Conservation (phyloP, 1,140 invertebrate genomes). For the Nasonia vitripennis region DNA sequence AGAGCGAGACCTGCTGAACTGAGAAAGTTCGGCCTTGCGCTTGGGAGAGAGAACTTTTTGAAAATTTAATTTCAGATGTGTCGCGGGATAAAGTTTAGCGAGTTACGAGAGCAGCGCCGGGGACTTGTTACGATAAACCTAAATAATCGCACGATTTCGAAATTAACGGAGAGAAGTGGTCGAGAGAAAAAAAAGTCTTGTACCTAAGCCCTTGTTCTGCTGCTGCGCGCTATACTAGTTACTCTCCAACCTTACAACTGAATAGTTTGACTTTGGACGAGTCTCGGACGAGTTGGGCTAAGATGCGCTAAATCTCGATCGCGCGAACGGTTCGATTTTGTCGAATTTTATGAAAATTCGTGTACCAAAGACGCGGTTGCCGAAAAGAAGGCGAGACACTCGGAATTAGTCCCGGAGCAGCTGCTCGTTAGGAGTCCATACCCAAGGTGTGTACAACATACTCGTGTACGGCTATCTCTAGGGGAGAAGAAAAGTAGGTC, state of each 20-base stretch:
- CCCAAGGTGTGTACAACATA: neutral
- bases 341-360: too few species aligned
- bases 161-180: neutral
- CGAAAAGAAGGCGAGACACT: slow-evolving; percentile 48
- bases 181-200: too few species aligned
- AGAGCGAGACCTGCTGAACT: neutral
- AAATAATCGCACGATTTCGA: neutral
- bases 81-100: neutral
- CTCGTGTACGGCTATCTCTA: slow-evolving; percentile 35
- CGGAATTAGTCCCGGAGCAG: slow-evolving; percentile 64
- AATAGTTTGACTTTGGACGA: neutral
- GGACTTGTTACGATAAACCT: neutral
- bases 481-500: slow-evolving; percentile 61
- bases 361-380: too few species aligned
- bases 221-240: neutral
- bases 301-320: neutral
- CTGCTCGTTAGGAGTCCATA: slow-evolving; percentile 59
- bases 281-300: neutral
- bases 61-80: neutral
- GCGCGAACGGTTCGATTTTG: too few species aligned
- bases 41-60: neutral
- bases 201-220: neutral
- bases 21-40: neutral
- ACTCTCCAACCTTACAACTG: neutral
- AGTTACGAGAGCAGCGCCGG: too few species aligned